Base-by-base conservation (phyloP, 2,888 invertebrate genomes). In the Druceiella hillmani region DNA sequence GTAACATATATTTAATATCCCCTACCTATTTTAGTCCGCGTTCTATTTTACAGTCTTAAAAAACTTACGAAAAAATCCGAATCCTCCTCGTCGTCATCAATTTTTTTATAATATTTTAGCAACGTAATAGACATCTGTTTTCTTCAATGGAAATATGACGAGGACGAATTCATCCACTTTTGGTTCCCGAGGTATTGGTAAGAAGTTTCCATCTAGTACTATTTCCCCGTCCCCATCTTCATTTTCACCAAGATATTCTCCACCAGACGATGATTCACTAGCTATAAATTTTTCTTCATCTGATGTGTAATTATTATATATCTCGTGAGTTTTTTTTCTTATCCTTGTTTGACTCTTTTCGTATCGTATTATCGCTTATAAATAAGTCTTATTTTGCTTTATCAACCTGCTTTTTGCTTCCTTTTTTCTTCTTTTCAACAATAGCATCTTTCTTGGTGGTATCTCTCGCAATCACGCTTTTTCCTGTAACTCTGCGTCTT, bases 1-100 rank as follows among this genome's bases (percentile, higher is more conserved):
- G 5, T 11, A 27, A 27, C 7, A 27, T 27, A 27, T 27, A 27
- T 27, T 27, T 27, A 7, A 27, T 27, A 27, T 27, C 4, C 11
- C 4, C 12, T 14, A 27, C 6, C 2, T 27, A 7, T 27, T 12
- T 14, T 27, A 10, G n/a, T n/a, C n/a, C n/a, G n/a, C 11, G 14
- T n/a, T 27, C 14, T 27, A 11, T 15, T 27, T 27, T 27, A 14
- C n/a, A 3, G 14, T 27, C 14, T 27, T n/a, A 27, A 27, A 27
- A 14, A 3, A 27, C 13, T 14, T 9, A 27, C 27, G 11, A 3
- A 27, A 27, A 14, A 27, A n/a, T 27, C 27, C 12, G 14, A 27
- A 9, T 27, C 27, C 3, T 27, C 10, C 6, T 27, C 27, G 9
- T 5, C 5, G 6, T n/a, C n/a, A n/a, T n/a, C n/a, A n/a, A n/a